Conservation (phyloP, 2,113 vertebrate genomes). For the Xenopus borealis region DNA sequence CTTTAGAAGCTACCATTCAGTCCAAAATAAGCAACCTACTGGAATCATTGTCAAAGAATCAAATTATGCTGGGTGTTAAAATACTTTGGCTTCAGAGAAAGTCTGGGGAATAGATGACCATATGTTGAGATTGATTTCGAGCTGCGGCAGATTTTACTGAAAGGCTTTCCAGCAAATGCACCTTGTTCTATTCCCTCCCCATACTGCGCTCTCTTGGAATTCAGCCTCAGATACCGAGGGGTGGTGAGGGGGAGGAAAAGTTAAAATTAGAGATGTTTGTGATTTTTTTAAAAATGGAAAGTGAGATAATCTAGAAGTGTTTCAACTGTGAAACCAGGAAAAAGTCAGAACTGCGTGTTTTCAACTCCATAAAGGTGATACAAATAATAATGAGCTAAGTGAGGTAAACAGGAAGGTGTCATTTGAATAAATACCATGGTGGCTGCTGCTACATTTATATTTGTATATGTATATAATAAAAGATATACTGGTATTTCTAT, state of each 20-base stretch:
- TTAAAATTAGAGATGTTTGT: slow-evolving; percentile 14
- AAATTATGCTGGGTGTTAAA: slow-evolving; percentile 34
- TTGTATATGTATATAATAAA: no score
- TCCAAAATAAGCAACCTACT: neutral
- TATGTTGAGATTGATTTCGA: slow-evolving; percentile 16
- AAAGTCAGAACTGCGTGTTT: neutral
- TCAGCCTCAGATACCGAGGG: neutral
- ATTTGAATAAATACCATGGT: neutral
- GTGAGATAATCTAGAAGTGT: slow-evolving; percentile 30
- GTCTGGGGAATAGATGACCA: slow-evolving; percentile 30
- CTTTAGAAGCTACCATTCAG: slow-evolving; percentile 6
- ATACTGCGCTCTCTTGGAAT: neutral
- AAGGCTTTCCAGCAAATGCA: neutral
- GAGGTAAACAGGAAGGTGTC: neutral
- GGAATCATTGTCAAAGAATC: slow-evolving; percentile 37
- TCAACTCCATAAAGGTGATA: neutral
- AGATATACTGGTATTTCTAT: no score
- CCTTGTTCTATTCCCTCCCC: neutral
- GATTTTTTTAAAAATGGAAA: neutral
- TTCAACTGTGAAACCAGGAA: slow-evolving; percentile 9
- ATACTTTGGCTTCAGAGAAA: slow-evolving; percentile 26
- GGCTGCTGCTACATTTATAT: no score
- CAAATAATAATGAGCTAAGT: slow-evolving; percentile 8
- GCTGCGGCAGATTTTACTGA: slow-evolving; percentile 4
- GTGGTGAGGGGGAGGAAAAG: neutral